phyloP scores from a whole-genome alignment of 2,888 invertebrate genomes.

The Drosophila leonis region DNA sequence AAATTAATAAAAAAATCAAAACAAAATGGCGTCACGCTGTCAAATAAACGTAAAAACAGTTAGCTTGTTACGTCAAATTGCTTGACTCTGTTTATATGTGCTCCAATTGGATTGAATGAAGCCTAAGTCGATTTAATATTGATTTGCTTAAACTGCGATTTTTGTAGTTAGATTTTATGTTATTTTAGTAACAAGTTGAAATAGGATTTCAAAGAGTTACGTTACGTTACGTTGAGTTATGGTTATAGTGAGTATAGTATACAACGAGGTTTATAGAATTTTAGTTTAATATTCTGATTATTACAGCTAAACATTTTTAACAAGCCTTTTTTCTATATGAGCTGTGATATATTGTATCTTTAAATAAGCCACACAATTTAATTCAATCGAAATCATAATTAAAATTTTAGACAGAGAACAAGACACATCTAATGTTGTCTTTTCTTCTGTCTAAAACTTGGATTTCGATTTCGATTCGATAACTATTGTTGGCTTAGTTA shows the following conservation, averaged over 20 bases:
- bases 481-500: too few species aligned
- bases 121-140: neutral
- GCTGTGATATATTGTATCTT: too few species aligned
- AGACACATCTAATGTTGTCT: too few species aligned
- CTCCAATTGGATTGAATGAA: neutral
- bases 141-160: neutral
- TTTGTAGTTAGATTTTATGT: neutral
- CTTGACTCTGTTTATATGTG: neutral
- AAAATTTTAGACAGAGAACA: too few species aligned
- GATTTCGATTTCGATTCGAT: too few species aligned
- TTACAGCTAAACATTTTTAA: too few species aligned
- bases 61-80: conserved; percentile 30
- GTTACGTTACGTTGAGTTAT: too few species aligned
- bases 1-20: conserved; percentile 21
- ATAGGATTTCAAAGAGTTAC: too few species aligned
- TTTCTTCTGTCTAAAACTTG: too few species aligned
- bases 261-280: neutral
- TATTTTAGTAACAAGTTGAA: neutral
- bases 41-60: conserved; percentile 25
- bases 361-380: too few species aligned
- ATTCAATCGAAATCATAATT: too few species aligned
- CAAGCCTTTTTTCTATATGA: too few species aligned
- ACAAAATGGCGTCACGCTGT: conserved; percentile 44
- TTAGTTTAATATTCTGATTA: neutral
- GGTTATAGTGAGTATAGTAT: neutral